Conservation (phyloP, 1,140 invertebrate species). For the Anastatus disparis region DNA sequence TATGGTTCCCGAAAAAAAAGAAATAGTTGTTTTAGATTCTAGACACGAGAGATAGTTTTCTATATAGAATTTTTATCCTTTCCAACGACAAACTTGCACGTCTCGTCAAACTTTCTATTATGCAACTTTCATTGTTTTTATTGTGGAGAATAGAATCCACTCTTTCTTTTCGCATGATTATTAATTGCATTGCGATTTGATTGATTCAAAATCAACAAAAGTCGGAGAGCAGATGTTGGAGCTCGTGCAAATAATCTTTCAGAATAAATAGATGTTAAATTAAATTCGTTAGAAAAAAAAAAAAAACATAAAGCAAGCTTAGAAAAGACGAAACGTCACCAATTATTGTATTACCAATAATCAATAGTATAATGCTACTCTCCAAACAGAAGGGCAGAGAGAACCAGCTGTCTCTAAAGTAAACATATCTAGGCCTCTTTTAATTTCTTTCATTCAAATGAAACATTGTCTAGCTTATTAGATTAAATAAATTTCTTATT, state of each 20-base stretch:
- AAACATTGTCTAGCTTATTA: too few relatives aligned
- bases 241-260: conserved; percentile 16
- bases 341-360: conserved; percentile 55
- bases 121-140: conserved; percentile 26
- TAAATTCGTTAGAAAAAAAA: conserved; percentile 30
- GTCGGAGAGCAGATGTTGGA: conserved; percentile 10
- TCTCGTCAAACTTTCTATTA: conserved; percentile 17
- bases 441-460: too few relatives aligned
- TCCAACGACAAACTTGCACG: conserved; percentile 24
- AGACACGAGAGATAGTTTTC: conserved; percentile 15
- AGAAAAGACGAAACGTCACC: conserved; percentile 47
- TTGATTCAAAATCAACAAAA: conserved; percentile 14
- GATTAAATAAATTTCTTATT: too few relatives aligned
- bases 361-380: conserved; percentile 48
- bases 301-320: too few relatives aligned
- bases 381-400: conserved; percentile 37
- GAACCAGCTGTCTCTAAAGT: conserved; percentile 26
- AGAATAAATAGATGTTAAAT: conserved; percentile 37
- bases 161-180: too few relatives aligned
- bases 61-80: conserved; percentile 10
- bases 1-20: conserved; percentile 19
- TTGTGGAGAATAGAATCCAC: too few relatives aligned
- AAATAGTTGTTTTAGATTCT: conserved; percentile 34
- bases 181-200: too few relatives aligned
- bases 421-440: conserved; percentile 31